A percentile compares a stretch with the other conserved stretches of the same genome.
Evolutionary conservation across 2,888 invertebrate genomes (phyloP).

Genomic region (Drosophila prostipennis): DNA sequence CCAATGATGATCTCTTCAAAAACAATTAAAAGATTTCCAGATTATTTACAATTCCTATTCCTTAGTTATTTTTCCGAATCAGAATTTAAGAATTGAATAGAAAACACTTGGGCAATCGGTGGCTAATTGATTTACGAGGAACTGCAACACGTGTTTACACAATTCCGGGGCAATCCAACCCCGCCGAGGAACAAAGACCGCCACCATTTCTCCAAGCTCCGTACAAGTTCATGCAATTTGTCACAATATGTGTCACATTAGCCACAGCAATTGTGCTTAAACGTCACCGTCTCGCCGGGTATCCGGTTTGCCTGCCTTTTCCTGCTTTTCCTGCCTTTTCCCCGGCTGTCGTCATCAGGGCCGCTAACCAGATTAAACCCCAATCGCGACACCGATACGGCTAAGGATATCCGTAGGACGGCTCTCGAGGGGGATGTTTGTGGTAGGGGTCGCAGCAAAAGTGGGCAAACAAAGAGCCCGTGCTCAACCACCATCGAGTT

Average conservation of each 20-base stretch:
- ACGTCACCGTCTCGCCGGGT: slow-evolving; percentile 48
- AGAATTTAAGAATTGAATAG: neutral
- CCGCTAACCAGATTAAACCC: slow-evolving; percentile 76
- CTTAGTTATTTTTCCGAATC: neutral
- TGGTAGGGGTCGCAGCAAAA: slow-evolving; percentile 33
- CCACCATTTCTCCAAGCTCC: slow-evolving; percentile 17
- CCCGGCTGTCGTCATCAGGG: slow-evolving; percentile 56
- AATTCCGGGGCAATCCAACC: slow-evolving; percentile 29
- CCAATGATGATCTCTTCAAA: neutral
- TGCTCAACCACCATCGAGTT: slow-evolving; percentile 50
- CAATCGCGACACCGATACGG: slow-evolving; percentile 70
- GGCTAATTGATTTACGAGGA: slow-evolving; percentile 45
- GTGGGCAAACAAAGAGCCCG: slow-evolving; percentile 59
- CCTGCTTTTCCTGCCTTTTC: neutral
- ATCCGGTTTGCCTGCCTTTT: slow-evolving; percentile 7
- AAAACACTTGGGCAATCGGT: slow-evolving; percentile 15
- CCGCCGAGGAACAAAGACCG: slow-evolving; percentile 11
- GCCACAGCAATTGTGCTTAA: slow-evolving; percentile 82
- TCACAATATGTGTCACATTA: slow-evolving; percentile 85
- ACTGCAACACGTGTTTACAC: slow-evolving; percentile 65
- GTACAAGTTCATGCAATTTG: slow-evolving; percentile 82
- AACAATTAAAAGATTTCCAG: neutral
- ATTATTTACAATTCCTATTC: neutral
- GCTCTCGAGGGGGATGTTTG: slow-evolving; percentile 16
- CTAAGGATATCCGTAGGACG: slow-evolving; percentile 17